Evolutionary conservation across 1,140 invertebrate species (phyloP).

Genomic region (Helicoverpa armigera): DNA sequence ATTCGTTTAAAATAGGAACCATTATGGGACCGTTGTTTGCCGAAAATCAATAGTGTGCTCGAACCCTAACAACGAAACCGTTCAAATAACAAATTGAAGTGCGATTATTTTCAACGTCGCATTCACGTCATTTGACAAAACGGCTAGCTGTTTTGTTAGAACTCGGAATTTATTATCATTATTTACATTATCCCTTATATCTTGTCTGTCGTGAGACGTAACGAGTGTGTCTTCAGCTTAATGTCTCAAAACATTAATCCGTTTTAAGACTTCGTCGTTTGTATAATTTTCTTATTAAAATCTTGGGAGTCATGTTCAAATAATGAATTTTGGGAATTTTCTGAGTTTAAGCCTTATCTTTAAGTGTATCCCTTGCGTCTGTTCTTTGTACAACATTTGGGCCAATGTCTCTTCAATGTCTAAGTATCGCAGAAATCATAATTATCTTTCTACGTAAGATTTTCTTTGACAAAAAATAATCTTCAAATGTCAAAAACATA

Average conservation of each 20-base stretch:
- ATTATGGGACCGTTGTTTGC: neutral
- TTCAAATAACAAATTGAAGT: constrained; percentile 1
- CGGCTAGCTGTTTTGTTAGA: neutral
- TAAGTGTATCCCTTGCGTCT: too few relatives aligned
- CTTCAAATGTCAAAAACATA: too few relatives aligned
- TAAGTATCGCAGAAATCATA: too few relatives aligned
- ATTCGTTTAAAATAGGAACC: neutral
- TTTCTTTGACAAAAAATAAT: too few relatives aligned
- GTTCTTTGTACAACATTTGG: too few relatives aligned
- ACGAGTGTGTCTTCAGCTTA: neutral
- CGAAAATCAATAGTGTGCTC: constrained; percentile 24
- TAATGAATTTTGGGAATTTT: neutral
- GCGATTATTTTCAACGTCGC: constrained; percentile 21
- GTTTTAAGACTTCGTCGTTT: neutral
- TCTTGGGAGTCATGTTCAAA: neutral
- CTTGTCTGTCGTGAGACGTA: neutral
- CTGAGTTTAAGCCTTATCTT: neutral
- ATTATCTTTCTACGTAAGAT: too few relatives aligned
- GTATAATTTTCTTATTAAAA: constrained; percentile 28
- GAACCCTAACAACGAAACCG: neutral
- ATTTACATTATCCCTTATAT: neutral
- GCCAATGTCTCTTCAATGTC: too few relatives aligned
- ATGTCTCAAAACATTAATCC: constrained; percentile 5
- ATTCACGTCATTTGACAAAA: neutral
- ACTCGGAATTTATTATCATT: neutral